Evolutionary conservation across 1,140 invertebrate genomes (phyloP).

Genomic region (Pristionchus pacificus): DNA sequence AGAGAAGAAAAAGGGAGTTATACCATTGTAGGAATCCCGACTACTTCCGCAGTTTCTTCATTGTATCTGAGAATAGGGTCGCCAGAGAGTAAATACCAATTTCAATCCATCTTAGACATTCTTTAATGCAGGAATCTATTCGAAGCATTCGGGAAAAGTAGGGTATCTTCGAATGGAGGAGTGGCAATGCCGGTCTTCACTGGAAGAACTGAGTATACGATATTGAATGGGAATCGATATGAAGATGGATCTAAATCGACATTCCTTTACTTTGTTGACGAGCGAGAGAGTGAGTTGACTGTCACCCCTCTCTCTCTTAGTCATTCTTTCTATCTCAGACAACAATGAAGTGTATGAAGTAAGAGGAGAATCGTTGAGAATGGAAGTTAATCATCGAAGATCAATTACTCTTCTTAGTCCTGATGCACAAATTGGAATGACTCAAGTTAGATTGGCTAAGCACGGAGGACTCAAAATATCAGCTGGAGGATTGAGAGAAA

Average conservation of each 20-base stretch:
- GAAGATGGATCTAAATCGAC: background rate
- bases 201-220: background rate
- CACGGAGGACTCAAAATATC: background rate
- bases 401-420: background rate
- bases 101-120: too few species aligned
- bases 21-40: too few species aligned
- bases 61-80: too few species aligned
- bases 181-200: too few species aligned
- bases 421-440: background rate
- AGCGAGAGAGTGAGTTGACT: background rate
- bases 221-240: background rate
- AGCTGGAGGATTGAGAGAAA: background rate
- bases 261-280: background rate
- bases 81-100: too few species aligned
- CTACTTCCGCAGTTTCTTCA: too few species aligned
- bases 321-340: background rate
- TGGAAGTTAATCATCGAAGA: background rate
- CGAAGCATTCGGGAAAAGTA: too few species aligned
- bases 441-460: background rate
- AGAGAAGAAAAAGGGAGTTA: too few species aligned
- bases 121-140: too few species aligned
- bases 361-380: background rate
- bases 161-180: too few species aligned
- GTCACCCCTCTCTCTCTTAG: background rate
- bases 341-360: background rate